A percentile compares a stretch with the other conserved stretches of the same genome.
phyloP scores from a whole-genome alignment of 1,140 invertebrate species.

The Plodia interpunctella region DNA sequence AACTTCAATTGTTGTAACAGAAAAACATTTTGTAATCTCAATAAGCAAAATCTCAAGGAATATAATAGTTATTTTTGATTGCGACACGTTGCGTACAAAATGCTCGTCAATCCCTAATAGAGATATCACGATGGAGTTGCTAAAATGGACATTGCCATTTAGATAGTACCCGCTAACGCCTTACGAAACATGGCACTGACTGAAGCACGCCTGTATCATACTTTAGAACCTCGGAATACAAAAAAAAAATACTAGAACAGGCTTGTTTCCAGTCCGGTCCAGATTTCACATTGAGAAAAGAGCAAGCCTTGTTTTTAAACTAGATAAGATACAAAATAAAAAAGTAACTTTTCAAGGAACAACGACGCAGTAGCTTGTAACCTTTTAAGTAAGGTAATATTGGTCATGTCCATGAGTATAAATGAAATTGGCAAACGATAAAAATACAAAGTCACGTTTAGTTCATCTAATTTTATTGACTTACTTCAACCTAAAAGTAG shows the following conservation, averaged over 20 bases:
- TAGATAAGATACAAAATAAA: background rate
- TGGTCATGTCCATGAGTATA: too few relatives aligned
- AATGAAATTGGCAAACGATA: too few relatives aligned
- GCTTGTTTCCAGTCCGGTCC: background rate
- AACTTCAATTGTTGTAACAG: background rate
- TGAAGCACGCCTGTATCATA: constrained; percentile 1
- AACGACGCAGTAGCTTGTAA: background rate
- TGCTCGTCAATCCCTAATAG: constrained; percentile 39
- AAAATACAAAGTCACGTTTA: too few relatives aligned
- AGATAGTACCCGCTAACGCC: constrained; percentile 37
- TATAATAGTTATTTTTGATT: constrained; percentile 4
- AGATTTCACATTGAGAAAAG: background rate
- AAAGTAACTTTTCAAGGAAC: background rate
- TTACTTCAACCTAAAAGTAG: too few relatives aligned
- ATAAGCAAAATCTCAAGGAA: background rate
- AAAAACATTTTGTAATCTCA: background rate
- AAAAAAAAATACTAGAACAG: background rate
- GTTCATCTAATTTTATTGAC: too few relatives aligned
- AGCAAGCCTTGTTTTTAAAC: background rate
- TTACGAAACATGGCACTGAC: constrained; percentile 26
- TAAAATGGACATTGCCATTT: constrained; percentile 43
- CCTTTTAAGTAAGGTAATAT: too few relatives aligned
- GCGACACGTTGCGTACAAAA: constrained; percentile 18
- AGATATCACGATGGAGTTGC: constrained; percentile 42
- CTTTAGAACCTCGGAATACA: background rate